Conservation (phyloP, 2,113 vertebrate genomes). For the Ptilorrhoa leucosticta region DNA sequence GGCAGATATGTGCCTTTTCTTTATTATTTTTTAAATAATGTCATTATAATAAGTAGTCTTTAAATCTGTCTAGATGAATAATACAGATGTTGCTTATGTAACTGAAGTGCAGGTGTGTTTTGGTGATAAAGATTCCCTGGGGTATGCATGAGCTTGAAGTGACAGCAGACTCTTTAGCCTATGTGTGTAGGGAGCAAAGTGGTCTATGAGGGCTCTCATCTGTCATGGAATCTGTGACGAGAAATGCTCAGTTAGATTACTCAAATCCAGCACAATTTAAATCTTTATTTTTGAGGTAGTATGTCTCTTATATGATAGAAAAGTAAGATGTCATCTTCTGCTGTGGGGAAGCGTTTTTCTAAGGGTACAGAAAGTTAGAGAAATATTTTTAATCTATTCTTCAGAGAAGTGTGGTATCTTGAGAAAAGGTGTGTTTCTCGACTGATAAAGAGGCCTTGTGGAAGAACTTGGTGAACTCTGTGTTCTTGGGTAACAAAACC, state of each 20-base stretch:
- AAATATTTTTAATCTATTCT: background rate
- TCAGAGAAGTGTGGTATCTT: background rate
- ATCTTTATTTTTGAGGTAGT: background rate
- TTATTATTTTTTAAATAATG: background rate
- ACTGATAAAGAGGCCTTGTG: background rate
- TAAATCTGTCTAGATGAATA: background rate
- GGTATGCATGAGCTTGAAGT: background rate
- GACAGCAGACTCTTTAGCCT: background rate
- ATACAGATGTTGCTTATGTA: background rate
- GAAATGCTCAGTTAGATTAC: background rate
- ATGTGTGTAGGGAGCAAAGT: background rate
- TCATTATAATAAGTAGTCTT: background rate
- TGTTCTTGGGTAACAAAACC: background rate
- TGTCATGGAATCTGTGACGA: background rate
- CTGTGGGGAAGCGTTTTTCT: background rate
- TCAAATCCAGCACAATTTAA: background rate
- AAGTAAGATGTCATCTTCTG: background rate
- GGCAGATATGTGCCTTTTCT: background rate
- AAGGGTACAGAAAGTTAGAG: background rate
- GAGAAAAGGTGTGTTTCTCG: background rate
- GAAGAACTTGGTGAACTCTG: rapidly evolving
- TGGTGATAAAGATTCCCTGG: background rate
- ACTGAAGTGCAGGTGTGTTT: background rate
- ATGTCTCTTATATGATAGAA: background rate
- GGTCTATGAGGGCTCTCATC: background rate